Conservation (phyloP, 2,113 vertebrate genomes). For the Leiothrix lutea region DNA sequence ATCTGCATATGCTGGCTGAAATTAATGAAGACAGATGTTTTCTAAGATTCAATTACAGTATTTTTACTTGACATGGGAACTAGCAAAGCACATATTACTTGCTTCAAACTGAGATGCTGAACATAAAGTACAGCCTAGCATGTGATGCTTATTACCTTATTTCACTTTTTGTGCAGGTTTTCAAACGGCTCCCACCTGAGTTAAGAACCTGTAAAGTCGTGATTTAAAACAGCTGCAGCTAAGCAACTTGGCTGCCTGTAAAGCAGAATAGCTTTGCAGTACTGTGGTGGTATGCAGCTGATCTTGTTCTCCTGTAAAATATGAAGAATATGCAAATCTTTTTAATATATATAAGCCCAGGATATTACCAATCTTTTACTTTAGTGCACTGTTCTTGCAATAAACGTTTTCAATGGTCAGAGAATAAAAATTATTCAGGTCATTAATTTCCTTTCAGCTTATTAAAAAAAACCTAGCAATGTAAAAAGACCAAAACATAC, state of each 20-base stretch:
- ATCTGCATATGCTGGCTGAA: background rate
- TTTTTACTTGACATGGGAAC: background rate
- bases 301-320: background rate
- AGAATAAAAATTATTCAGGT: background rate
- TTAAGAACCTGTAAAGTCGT: background rate
- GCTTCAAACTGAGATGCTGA: background rate
- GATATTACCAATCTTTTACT: background rate
- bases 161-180: background rate
- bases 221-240: constrained; percentile 27
- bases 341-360: background rate
- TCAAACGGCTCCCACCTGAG: constrained; percentile 3
- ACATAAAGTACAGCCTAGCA: background rate
- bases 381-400: background rate
- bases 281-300: background rate
- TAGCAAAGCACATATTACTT: background rate
- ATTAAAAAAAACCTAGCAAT: background rate
- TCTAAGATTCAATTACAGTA: background rate
- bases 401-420: background rate
- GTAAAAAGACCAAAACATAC: background rate
- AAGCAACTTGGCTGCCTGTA: background rate
- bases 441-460: background rate
- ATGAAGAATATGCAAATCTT: background rate
- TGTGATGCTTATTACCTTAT: background rate
- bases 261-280: background rate
- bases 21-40: background rate